phyloP scores from a whole-genome alignment of 2,113 vertebrate genomes.

The Spea bombifrons region DNA sequence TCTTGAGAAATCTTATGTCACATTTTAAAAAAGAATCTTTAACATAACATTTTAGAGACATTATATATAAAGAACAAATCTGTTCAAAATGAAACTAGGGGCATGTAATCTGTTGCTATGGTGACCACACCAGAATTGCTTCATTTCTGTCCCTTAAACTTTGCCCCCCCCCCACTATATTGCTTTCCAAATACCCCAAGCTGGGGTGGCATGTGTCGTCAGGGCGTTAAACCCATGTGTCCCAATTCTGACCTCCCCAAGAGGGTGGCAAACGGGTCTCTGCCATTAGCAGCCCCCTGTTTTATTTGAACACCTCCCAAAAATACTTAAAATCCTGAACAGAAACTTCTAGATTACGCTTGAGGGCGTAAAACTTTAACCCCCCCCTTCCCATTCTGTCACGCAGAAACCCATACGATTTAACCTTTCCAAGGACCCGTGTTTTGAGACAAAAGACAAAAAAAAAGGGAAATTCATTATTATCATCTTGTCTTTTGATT shows the following conservation, averaged over 20 bases:
- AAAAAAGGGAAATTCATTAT: no score
- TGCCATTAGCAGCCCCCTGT: not conserved
- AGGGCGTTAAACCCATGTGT: no score
- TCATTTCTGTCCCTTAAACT: not conserved
- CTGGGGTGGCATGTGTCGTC: not conserved
- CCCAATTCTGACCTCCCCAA: not conserved
- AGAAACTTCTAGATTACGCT: slow-evolving; percentile 18
- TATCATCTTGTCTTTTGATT: no score
- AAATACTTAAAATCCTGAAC: not conserved
- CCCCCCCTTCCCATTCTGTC: not conserved
- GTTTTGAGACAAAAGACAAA: not conserved
- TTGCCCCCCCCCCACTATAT: not conserved
- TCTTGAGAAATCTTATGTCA: no score
- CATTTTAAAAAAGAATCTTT: no score
- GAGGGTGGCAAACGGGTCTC: not conserved
- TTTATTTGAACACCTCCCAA: not conserved
- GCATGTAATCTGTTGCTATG: no score
- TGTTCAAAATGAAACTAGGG: no score
- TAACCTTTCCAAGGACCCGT: not conserved
- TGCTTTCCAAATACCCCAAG: not conserved
- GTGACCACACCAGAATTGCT: not conserved
- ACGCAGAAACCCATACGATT: not conserved
- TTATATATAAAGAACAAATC: no score
- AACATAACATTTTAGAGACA: no score
- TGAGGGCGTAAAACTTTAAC: not conserved